Evolutionary conservation across 2,113 vertebrate species (phyloP).

Genomic region (Fulmarus glacialis): DNA sequence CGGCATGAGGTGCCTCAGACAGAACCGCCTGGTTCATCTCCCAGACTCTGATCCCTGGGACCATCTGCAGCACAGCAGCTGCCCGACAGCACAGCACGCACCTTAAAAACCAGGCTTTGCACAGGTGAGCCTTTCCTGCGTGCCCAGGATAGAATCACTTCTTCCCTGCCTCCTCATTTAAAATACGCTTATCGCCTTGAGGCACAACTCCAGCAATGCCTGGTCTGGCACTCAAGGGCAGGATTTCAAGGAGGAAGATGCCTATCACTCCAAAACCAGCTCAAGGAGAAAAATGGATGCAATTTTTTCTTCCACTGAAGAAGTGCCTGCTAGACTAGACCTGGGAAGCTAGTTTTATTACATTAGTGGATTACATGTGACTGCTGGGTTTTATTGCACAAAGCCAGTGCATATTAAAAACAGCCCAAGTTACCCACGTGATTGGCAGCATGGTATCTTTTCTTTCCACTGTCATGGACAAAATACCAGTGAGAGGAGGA

Average conservation of each 20-base stretch:
- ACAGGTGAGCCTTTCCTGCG: neutral
- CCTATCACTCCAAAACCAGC: neutral
- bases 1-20: neutral
- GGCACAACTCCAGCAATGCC: neutral
- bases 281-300: neutral
- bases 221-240: neutral
- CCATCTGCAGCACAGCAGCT: neutral
- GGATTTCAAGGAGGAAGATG: neutral
- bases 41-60: neutral
- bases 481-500: neutral
- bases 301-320: neutral
- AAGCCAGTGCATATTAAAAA: neutral
- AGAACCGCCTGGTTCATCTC: neutral
- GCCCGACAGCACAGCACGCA: rapidly evolving
- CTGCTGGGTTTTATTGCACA: neutral
- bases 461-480: neutral
- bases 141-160: neutral
- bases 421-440: neutral
- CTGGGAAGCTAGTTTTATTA: neutral
- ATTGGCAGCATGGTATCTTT: neutral
- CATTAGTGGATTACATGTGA: neutral
- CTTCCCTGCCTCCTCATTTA: neutral
- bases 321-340: neutral
- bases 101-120: neutral
- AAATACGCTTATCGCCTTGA: neutral